Evolutionary conservation across 92 coral and sea anemone genomes (phyloP), one percentile per base, ranked within the genome.

Genomic region (Porites cylindrica): DNA sequence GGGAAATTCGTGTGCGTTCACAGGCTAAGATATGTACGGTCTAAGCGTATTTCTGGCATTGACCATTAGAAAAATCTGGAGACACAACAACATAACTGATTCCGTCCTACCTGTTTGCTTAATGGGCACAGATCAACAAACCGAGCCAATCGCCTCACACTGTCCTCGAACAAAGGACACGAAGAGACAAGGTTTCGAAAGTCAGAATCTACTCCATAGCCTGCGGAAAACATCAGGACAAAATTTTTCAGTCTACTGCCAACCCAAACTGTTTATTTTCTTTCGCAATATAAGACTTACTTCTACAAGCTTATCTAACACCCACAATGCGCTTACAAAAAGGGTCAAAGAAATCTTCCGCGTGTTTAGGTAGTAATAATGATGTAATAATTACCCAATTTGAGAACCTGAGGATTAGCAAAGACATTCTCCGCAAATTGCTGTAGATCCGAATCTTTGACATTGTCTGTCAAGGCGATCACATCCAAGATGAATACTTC

Each of bases 41-140:
- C 47, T 38, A 38, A 38, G 47, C 47, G 47, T 38, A 38, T 38
- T 38, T 38, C 47, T 38, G 47, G 47, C 47, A 38, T 38, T 4
- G 47, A 38, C 47, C 47, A 38, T 38, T 38, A 38, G 47, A 38
- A 38, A 38, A 38, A 38, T 38, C 47, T 38, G 47, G 47, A 38
- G 79, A 12, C 70, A 18, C 9, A 61, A 63, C 1, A 32, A 47
- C 53, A 47, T 43, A 1, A 6, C 19, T 14, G 10, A 62, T 63
- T 2, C 85, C 68, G 64, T 32, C 93, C 65, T 90, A 93, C 99
- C 93, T 95, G 88, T 79, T 96, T 94, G 79, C 99, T 95, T 51
- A 97, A 81, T 24, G 98, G 95, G 54, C 99, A 97, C 74, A 97
- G 62, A 82, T 97, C 99, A 51, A 97, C 98, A 87, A 97, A 97